Evolutionary conservation across 2,797 vertebrate genomes (phyloP), one percentile per base, ranked within the genome.

Genomic region (Parotocinclus haroldoi): DNA sequence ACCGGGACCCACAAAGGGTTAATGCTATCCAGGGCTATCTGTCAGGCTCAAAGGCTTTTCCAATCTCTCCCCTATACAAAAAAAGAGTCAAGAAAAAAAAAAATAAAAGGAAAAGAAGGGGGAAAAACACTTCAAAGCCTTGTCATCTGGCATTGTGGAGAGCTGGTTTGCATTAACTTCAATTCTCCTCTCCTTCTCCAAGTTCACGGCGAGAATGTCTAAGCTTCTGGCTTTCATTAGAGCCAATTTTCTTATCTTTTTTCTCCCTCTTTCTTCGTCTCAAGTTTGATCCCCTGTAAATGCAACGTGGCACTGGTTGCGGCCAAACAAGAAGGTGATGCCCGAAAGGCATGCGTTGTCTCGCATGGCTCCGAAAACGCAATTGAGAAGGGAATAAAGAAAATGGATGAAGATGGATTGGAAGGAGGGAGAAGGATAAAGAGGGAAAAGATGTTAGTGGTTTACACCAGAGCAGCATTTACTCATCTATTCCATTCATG

Each of bases 181-280:
- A 89, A 90, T 89, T 89, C 90, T 93, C 87, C 87, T 85, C 85
- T 86, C 77, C 85, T 82, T 89, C 91, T 92, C 91, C 84, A 87
- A 90, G 91, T 92, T 93, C 80, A 90, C 81, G 89, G 93, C 87
- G 89, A 91, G 90, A 90, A 90, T 91, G 83, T 79, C 18, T 78
- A 81, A 66, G 84, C 90, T 90, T 93, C 93, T 97, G 95, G 91
- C 90, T 93, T 93, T 93, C 92, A 95, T 96, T 96, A 96, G 76
- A 84, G 84, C 82, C 92, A 90, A 92, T 93, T 93, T 93, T 93
- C 95, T 95, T 96, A 95, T 95, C 94, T 95, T 90, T 89, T 89
- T 88, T 89, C 85, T 83, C 76, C 79, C 75, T 81, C 83, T 87
- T 91, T 89, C 90, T 89, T 85, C 88, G 89, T 90, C 91, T 85